Evolutionary conservation across 2,113 vertebrate genomes (phyloP), one percentile per base, ranked within the genome.

Genomic region (Hippocampus zosterae): DNA sequence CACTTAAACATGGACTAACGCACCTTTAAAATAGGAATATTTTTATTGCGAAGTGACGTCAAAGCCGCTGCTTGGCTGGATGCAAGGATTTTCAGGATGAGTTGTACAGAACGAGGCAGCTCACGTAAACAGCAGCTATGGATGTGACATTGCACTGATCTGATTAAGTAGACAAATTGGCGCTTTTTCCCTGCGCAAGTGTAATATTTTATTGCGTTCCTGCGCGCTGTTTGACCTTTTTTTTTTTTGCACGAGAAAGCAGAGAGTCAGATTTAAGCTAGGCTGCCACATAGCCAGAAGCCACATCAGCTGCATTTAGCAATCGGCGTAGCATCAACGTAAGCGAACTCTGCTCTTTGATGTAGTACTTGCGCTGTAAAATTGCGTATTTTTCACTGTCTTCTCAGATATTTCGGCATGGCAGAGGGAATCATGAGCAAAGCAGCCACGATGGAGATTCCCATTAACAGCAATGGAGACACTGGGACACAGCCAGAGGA

Each of bases 401-500:
- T 78, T 78, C 81, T 52, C 75, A 89, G 86, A 86, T 23, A 77
- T 68, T 75, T 53, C 84, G 92, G 72, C 21, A 98, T 98, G 96
- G 93, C 95, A n/a, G 96, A 97, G 75, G 94, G 94, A 84, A 93
- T 97, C 73, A 92, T 98, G 93, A 93, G 96, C 86, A 98, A 98
- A 75, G 96, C 97, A 5, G 97, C 97, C 67, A 98, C 97, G 53
- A 98, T 98, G 96, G 96, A 98, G 89, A 98, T 98, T 81, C 95
- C 96, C 73, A 98, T 98, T 86, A 95, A 95, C 65, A 96, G 95
- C 89, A 98, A 97, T 0, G 96, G 97, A 41, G 97, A 97, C 75
- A 88, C 94, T 0, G 92, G 95, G 72, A 92, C 92, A 60, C 88
- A 96, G 73, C 82, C 93, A 0, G 96, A 97, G 79, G 96, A 98